Evolutionary conservation across 2,888 invertebrate species (phyloP), one percentile per base, ranked within the genome.

Genomic region (Ectemnius cavifrons): DNA sequence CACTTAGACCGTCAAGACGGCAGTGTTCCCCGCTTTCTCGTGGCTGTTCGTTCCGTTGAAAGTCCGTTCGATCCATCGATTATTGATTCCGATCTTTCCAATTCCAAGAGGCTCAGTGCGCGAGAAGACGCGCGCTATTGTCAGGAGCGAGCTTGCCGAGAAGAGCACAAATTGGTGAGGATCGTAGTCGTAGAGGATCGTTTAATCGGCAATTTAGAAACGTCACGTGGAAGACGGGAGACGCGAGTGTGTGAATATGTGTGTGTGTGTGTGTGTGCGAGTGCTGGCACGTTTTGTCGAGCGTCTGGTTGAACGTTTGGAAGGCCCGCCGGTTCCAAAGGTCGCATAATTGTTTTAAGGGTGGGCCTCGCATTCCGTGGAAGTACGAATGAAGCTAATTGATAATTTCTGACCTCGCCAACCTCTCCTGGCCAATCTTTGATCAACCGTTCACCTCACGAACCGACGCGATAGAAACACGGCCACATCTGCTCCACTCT

Each of bases 371-470:
- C 66, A 67, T 74, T 71, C 71, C 62, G 45, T 46, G 59, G 49
- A 60, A 63, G 62, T 14, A 20, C 63, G 20, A 67, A 63, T 57
- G 62, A 74, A 58, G 28, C 63, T 67, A 72, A 75, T 72, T 64
- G 72, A 67, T 72, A 63, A 74, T 71, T 64, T 47, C 23, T 60
- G 63, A 63, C 72, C 72, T 60, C 23, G 27, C 59, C 52, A 14
- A 62, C 67, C 63, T 23, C 14, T 47, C 63, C 45, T 56, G 20
- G 16, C 52, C 46, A 57, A 71, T 66, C 71, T 65, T 71, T 52
- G 66, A 66, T 71, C 66, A 59, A 20, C n/a, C 28, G 67, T 27
- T 63, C 56, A 46, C n/a, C 57, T 52, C 37, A 27, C 57, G 73
- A 52, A 61, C 70, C 18, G 49, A 13, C 28, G 11, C 49, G 37